A percentile compares a stretch with the other conserved stretches of the same genome.
These are phyloP conservation scores for Mimachlamys varia DNA, from an alignment of 2,888 invertebrate genomes.

Conservation along the genomic window DNA sequence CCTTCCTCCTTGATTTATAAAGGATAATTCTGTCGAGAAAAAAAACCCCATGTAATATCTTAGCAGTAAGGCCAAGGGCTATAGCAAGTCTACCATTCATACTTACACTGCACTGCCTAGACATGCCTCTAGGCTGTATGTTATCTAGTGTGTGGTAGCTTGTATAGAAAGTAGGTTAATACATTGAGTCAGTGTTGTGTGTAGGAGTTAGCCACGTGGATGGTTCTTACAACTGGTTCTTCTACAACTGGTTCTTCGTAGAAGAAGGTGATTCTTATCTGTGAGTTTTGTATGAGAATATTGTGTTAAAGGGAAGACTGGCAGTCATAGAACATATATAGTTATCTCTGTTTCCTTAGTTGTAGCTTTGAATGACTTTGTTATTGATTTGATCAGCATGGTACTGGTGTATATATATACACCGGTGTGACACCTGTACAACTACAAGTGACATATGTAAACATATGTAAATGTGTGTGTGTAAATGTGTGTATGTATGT, in stretches of 20 bases:
- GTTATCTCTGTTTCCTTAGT: neutral
- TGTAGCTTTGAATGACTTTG: neutral
- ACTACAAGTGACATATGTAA: too few species aligned
- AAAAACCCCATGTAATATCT: too few species aligned
- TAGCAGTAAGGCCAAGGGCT: slow-evolving; percentile 24
- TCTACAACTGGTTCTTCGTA: neutral
- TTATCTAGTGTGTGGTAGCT: neutral
- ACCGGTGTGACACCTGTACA: too few species aligned
- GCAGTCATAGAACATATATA: neutral
- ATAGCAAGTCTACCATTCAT: neutral
- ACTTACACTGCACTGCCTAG: too few species aligned
- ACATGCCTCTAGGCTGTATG: neutral
- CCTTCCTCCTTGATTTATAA: too few species aligned
- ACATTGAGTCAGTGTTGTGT: neutral
- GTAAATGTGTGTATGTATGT: neutral
- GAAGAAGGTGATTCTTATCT: neutral
- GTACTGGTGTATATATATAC: neutral
- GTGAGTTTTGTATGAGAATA: neutral
- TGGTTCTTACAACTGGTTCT: too few species aligned
- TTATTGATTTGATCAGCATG: neutral
- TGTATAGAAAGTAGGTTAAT: neutral
- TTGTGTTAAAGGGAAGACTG: neutral
- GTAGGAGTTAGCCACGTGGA: slow-evolving; percentile 23
- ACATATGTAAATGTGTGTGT: too few species aligned
- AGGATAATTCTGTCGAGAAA: too few species aligned